Evolutionary conservation across 2,888 invertebrate species (phyloP).

Genomic region (Spodoptera exigua): DNA sequence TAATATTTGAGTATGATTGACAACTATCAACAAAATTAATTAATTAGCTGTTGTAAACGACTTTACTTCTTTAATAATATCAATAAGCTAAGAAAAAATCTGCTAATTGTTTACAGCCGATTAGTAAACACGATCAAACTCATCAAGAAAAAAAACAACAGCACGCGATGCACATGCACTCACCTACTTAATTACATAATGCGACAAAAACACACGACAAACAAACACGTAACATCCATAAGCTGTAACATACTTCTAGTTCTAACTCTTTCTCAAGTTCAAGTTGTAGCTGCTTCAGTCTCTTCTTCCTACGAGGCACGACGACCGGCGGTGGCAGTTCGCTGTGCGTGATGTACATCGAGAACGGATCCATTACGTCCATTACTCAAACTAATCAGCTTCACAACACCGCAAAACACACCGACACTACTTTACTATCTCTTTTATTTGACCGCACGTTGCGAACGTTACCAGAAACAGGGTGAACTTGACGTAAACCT

Average conservation of each 20-base stretch:
- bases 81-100: not conserved
- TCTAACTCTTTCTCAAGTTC: conserved; percentile 72
- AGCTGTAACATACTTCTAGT: conserved; percentile 58
- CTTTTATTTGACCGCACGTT: conserved; percentile 63
- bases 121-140: conserved; percentile 30
- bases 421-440: conserved; percentile 65
- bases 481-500: conserved; percentile 73
- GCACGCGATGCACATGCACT: conserved; percentile 54
- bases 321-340: conserved; percentile 83
- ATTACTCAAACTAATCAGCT: conserved; percentile 61
- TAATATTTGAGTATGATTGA: too few relatives aligned
- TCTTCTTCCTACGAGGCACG: conserved; percentile 83
- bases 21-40: conserved; percentile 2
- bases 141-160: conserved; percentile 34
- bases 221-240: conserved; percentile 43
- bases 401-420: conserved; percentile 60
- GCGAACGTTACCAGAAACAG: conserved; percentile 67
- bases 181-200: conserved; percentile 60
- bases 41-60: not conserved
- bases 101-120: not conserved
- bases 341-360: conserved; percentile 82
- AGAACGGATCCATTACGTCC: conserved; percentile 85
- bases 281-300: conserved; percentile 80
- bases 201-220: conserved; percentile 50
- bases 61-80: not conserved